Conservation (phyloP, 2,888 invertebrate species). For the Tribolium freemani region DNA sequence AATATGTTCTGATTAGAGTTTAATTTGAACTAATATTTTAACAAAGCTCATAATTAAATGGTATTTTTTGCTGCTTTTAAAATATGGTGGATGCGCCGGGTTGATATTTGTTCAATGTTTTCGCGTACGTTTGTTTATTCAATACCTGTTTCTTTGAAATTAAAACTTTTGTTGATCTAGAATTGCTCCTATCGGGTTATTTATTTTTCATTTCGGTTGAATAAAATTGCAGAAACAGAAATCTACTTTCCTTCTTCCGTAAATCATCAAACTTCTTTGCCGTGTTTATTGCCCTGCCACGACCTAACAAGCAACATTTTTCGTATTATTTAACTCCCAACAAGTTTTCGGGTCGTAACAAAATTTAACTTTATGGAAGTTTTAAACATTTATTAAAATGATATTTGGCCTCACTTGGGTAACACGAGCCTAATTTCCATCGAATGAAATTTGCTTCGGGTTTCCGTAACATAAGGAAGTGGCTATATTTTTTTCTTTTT, state of each 20-base stretch:
- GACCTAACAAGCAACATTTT: not conserved
- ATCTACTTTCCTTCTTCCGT: not conserved
- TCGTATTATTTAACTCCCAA: not conserved
- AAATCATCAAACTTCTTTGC: not conserved
- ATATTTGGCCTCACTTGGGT: slow-evolving; percentile 17
- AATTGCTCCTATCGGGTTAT: not conserved
- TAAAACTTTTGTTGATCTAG: not conserved
- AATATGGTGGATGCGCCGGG: not conserved
- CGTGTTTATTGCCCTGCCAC: not conserved
- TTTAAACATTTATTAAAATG: slow-evolving; percentile 29
- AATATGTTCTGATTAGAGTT: too few species aligned
- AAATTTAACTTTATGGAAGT: slow-evolving; percentile 14
- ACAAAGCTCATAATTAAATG: too few species aligned
- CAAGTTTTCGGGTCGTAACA: slow-evolving; percentile 1
- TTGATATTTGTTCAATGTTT: not conserved
- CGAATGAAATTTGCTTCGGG: slow-evolving; percentile 2
- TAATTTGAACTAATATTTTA: too few species aligned
- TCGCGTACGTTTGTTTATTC: not conserved
- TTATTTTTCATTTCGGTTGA: not conserved
- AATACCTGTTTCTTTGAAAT: not conserved
- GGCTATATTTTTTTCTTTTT: not conserved
- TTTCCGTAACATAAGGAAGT: not conserved
- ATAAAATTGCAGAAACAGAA: not conserved
- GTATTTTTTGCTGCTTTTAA: too few species aligned
- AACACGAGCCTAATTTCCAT: slow-evolving; percentile 20